Conservation (phyloP, 2,888 invertebrate species). For the Diarsia rubi region DNA sequence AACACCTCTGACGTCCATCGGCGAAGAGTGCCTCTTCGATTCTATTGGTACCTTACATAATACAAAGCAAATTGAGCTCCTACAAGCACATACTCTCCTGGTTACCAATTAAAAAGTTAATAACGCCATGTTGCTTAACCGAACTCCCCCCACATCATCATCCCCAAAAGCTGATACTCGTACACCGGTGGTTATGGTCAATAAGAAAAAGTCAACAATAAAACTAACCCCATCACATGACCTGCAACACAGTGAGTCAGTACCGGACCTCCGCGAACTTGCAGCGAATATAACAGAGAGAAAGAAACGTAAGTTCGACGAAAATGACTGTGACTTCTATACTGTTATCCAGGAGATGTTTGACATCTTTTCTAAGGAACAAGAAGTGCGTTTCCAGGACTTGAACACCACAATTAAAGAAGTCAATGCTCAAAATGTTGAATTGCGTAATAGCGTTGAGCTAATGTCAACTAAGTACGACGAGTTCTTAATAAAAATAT, state of each 20-base stretch:
- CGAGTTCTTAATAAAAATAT: conserved; percentile 3
- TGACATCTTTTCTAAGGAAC: not conserved
- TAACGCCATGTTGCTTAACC: not conserved
- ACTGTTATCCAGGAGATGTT: not conserved
- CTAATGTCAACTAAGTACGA: not conserved
- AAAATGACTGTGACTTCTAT: not conserved
- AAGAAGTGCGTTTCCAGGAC: not conserved
- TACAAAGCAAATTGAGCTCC: not conserved
- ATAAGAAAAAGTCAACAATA: not conserved
- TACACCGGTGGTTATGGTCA: not conserved
- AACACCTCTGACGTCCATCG: not conserved
- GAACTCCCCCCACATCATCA: not conserved
- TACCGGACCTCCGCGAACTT: not conserved
- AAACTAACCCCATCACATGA: not conserved
- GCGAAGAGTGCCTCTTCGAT: not conserved
- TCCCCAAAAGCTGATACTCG: not conserved
- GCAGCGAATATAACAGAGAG: not conserved
- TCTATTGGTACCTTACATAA: not conserved
- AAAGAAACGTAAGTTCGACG: conserved; percentile 3
- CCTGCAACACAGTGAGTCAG: not conserved
- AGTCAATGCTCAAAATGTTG: conserved; percentile 3
- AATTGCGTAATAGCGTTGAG: not conserved
- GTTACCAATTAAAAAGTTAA: not conserved
- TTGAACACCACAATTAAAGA: not conserved
- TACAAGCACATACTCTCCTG: not conserved